Evolutionary conservation across 1,140 invertebrate species (phyloP).

Genomic region (Epicauta chinensis): DNA sequence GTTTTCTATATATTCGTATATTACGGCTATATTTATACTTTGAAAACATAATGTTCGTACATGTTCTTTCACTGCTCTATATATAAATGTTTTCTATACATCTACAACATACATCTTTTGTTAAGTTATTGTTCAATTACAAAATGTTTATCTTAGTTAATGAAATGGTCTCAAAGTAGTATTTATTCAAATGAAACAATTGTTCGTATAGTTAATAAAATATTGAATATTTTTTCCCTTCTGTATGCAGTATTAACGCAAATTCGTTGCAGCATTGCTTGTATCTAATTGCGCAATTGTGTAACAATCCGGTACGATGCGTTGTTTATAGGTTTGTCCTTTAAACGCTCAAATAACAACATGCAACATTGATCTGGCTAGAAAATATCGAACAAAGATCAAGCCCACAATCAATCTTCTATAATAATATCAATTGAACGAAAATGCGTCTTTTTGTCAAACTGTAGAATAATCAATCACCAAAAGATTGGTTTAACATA

Average conservation of each 20-base stretch:
- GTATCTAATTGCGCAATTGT: conserved; percentile 13
- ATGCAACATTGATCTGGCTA: conserved; percentile 11
- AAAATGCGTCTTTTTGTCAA: too few species aligned
- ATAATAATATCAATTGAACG: too few species aligned
- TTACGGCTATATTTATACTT: conserved; percentile 1
- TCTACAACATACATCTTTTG: conserved; percentile 10
- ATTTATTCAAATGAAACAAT: too few species aligned
- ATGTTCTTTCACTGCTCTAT: conserved; percentile 9
- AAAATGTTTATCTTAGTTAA: conserved; percentile 14
- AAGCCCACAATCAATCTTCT: not conserved
- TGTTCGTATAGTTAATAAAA: too few species aligned
- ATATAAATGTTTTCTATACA: conserved; percentile 7
- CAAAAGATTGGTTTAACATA: too few species aligned
- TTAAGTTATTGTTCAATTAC: conserved; percentile 13
- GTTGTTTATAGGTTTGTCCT: conserved; percentile 16
- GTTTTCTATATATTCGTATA: conserved; percentile 1
- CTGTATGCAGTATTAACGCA: too few species aligned
- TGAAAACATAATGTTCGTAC: conserved; percentile 3
- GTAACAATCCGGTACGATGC: conserved; percentile 9
- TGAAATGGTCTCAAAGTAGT: conserved; percentile 1
- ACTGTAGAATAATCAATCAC: too few species aligned
- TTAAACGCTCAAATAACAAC: conserved; percentile 7
- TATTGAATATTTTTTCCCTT: too few species aligned
- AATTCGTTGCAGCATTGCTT: not conserved
- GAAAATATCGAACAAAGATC: conserved; percentile 10